Percentiles rank a stretch among this genome's conserved stretches.
Evolutionary conservation across 2,888 invertebrate genomes (phyloP).

Genomic region (Hylaea fasciaria): DNA sequence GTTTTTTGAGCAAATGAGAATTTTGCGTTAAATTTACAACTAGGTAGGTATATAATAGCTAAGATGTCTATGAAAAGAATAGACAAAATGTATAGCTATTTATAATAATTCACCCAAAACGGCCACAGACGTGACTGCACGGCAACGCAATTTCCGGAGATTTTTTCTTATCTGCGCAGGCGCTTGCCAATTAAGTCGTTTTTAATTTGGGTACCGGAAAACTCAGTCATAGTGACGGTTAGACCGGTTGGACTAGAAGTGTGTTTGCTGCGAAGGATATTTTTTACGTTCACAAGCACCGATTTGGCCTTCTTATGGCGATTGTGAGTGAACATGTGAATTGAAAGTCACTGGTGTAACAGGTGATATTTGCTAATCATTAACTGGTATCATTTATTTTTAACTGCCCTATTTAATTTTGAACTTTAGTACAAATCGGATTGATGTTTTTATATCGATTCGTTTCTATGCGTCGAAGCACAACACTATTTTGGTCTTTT

Average conservation of each 20-base stretch:
- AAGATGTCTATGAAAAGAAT: neutral
- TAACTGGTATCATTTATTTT: constrained; percentile 33
- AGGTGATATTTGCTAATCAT: constrained; percentile 55
- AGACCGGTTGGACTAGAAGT: constrained; percentile 62
- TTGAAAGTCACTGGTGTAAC: constrained; percentile 50
- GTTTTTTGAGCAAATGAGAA: no score
- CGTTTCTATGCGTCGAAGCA: neutral
- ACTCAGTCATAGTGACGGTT: constrained; percentile 61
- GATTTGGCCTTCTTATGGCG: constrained; percentile 58
- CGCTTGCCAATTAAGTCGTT: constrained; percentile 59
- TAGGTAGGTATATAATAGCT: no score
- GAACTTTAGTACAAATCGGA: neutral
- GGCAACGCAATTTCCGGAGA: constrained; percentile 67
- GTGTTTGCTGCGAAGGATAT: constrained; percentile 60
- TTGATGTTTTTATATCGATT: neutral
- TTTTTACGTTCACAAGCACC: constrained; percentile 60
- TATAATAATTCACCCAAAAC: constrained; percentile 25
- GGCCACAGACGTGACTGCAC: constrained; percentile 45
- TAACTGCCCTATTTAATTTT: constrained; percentile 7
- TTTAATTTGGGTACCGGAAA: constrained; percentile 66
- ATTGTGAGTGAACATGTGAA: constrained; percentile 45
- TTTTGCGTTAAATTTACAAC: no score
- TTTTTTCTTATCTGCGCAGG: constrained; percentile 51
- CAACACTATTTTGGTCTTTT: constrained; percentile 16
- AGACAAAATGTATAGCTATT: constrained; percentile 25